Base-by-base conservation (phyloP, 2,797 vertebrate genomes). In the Oceanodroma leucorhoa region DNA sequence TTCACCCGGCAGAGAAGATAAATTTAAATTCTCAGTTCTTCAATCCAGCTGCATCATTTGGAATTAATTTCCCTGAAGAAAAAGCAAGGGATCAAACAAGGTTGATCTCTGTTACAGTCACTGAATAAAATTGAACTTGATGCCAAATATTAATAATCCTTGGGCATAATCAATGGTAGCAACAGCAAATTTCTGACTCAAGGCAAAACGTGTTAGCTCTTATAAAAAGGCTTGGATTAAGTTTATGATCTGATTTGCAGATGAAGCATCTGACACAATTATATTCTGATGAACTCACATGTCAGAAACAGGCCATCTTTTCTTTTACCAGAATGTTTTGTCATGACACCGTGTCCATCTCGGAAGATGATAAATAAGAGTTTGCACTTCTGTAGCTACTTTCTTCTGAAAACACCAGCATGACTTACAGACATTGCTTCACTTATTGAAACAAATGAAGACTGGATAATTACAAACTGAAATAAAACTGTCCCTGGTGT, bases 11-110 rank as follows among this genome's bases (percentile, higher is more conserved):
- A 94, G 55, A 90, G 54, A 72, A 94, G 70, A 95, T 34, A 80
- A 89, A 95, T 94, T 85, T 93, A 90, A 93, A 90, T 96, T 92
- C 70, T 87, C 55, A 87, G 53, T 89, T 93, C 73, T 94, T 89
- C 93, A 94, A 79, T 84, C 83, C 86, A 83, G 70, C 64, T 93
- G 53, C 86, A 87, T 92, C 66, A 89, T 89, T 95, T 90, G 67
- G 62, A 96, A 95, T 96, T 97, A 96, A 93, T 95, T 96, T 96
- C 88, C 81, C 89, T 1, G 6, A 92, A 94, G 90, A 88, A 94
- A 95, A 94, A 94, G 19, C 43, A 88, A 95, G 60, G 61, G 84
- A 90, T 94, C 80, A 95, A 94, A 88, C 61, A 96, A 95, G 71
- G 73, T 54, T 87, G 82, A 86, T 84, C 41, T 95, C 66, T 70